Evolutionary conservation across 92 coral and sea anemone species (phyloP).

Genomic region (Umimayanthus kanabou): DNA sequence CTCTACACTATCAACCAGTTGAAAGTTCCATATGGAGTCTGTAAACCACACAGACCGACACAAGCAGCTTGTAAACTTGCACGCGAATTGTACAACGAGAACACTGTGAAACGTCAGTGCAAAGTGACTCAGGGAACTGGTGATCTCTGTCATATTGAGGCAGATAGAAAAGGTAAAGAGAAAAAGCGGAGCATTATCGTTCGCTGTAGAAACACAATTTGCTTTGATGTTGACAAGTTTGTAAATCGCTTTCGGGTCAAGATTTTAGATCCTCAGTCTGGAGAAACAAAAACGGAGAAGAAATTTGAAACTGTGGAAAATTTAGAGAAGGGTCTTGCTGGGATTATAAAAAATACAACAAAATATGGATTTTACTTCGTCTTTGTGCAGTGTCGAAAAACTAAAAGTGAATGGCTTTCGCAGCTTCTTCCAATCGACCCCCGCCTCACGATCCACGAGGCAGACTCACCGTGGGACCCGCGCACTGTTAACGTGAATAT

Average conservation of each 20-base stretch:
- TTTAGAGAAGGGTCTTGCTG: slow-evolving; percentile 56
- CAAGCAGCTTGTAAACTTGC: slow-evolving; percentile 31
- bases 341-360: slow-evolving; percentile 39
- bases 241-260: slow-evolving; percentile 3
- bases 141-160: slow-evolving; percentile 8
- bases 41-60: slow-evolving; percentile 27
- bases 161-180: neutral
- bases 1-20: neutral
- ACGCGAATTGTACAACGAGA: neutral
- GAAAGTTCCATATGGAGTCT: neutral
- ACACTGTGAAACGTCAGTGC: slow-evolving; percentile 1
- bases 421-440: slow-evolving; percentile 77
- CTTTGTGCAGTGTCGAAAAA: slow-evolving; percentile 56
- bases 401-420: slow-evolving; percentile 37
- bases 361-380: slow-evolving; percentile 56
- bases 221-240: neutral
- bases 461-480: slow-evolving; percentile 38
- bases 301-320: slow-evolving; percentile 17
- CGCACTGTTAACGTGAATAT: slow-evolving; percentile 72
- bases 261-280: neutral
- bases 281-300: neutral
- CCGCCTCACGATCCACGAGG: slow-evolving; percentile 54
- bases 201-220: slow-evolving; percentile 7
- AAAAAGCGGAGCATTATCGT: neutral
- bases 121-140: neutral